phyloP scores from a whole-genome alignment of 2,113 vertebrate species.

The Sphaerodactylus townsendi region DNA sequence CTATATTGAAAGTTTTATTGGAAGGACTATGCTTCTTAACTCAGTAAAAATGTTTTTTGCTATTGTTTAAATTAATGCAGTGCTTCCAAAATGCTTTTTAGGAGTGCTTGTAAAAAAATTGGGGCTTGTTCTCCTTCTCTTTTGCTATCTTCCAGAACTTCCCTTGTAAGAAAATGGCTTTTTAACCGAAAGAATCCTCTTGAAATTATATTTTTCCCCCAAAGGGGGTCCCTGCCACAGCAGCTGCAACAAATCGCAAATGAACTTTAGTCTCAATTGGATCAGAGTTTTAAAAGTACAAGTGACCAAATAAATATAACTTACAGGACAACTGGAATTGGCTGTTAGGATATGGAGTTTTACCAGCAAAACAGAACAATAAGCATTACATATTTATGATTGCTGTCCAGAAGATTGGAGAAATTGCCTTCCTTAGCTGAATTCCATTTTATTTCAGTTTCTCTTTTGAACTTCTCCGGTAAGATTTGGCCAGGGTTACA shows the following conservation, averaged over 20 bases:
- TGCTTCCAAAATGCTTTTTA: constrained; percentile 58
- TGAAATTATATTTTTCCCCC: constrained; percentile 56
- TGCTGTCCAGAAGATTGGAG: neutral
- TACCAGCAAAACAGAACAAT: constrained; percentile 55
- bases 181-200: constrained; percentile 72
- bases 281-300: constrained; percentile 58
- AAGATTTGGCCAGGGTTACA: neutral
- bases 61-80: constrained; percentile 65
- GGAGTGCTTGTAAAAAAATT: constrained; percentile 63
- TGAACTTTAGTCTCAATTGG: constrained; percentile 47
- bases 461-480: neutral
- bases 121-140: constrained; percentile 18
- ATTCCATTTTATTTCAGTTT: constrained; percentile 16
- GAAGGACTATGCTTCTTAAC: constrained; percentile 44
- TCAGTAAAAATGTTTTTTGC: constrained; percentile 51
- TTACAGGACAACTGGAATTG: constrained; percentile 38
- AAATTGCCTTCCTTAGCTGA: constrained; percentile 15
- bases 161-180: constrained; percentile 66
- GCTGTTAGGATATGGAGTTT: constrained; percentile 20
- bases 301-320: constrained; percentile 53
- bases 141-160: constrained; percentile 65
- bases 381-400: constrained; percentile 44
- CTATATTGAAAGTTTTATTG: constrained; percentile 44
- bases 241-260: constrained; percentile 66
- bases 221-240: constrained; percentile 57